phyloP scores from a whole-genome alignment of 1,140 invertebrate species.

The Dendroctonus ponderosae region DNA sequence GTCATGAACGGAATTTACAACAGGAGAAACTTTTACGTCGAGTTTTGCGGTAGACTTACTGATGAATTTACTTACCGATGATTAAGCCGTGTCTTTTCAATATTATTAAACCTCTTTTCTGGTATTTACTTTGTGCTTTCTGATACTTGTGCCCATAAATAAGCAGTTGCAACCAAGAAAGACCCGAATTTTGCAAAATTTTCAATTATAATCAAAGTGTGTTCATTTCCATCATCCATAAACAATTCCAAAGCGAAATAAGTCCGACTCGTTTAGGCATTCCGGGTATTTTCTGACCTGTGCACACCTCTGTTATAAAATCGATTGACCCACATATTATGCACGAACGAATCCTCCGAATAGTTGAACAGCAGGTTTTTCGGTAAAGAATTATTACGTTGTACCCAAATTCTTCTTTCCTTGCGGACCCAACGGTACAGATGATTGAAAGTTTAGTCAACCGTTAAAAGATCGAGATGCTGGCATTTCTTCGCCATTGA shows the following conservation, averaged over 20 bases:
- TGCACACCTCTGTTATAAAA: constrained; percentile 18
- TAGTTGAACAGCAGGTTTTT: constrained; percentile 26
- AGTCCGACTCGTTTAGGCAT: constrained; percentile 8
- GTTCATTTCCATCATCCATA: too few relatives aligned
- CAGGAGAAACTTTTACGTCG: too few relatives aligned
- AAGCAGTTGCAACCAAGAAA: too few relatives aligned
- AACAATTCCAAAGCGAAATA: neutral
- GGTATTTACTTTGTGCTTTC: too few relatives aligned
- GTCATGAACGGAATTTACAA: too few relatives aligned
- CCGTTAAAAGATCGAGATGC: constrained; percentile 14
- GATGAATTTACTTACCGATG: too few relatives aligned
- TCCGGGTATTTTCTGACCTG: constrained; percentile 17
- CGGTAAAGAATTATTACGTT: constrained; percentile 27
- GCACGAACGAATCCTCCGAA: constrained; percentile 23
- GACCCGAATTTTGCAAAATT: too few relatives aligned
- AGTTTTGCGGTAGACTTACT: too few relatives aligned
- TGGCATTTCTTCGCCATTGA: neutral
- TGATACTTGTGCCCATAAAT: too few relatives aligned
- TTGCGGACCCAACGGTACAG: constrained; percentile 26
- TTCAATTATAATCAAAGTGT: too few relatives aligned
- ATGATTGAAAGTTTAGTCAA: constrained; percentile 23
- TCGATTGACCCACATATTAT: constrained; percentile 31
- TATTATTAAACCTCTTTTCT: too few relatives aligned
- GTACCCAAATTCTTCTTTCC: constrained; percentile 21
- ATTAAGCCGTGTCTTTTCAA: too few relatives aligned